Percentiles rank a stretch among this genome's conserved stretches.
These are phyloP conservation scores for Australoheros facetus DNA, from an alignment of 2,797 vertebrate species.

Conservation along the genomic window DNA sequence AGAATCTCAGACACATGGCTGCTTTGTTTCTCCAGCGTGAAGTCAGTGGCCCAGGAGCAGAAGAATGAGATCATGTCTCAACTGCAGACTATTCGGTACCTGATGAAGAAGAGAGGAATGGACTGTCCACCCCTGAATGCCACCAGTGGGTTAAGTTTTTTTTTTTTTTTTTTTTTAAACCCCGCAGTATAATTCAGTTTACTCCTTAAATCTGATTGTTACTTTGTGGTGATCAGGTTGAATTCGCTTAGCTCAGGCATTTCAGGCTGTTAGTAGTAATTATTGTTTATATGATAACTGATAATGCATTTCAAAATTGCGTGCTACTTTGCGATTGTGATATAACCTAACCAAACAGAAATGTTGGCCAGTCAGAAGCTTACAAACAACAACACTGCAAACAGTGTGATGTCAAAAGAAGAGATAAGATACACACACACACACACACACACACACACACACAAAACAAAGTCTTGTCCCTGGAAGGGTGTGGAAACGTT, in stretches of 20 bases:
- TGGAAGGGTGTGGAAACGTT: no score
- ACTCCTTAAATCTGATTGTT: neutral
- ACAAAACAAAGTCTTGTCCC: no score
- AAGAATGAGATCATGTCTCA: slow-evolving; percentile 93
- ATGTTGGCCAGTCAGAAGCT: no score
- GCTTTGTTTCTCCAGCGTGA: slow-evolving; percentile 78
- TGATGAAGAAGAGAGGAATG: slow-evolving; percentile 94
- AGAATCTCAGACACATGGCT: neutral
- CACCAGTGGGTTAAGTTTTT: slow-evolving; percentile 70
- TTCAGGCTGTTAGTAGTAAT: neutral
- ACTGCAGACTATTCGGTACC: slow-evolving; percentile 87
- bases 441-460: no score
- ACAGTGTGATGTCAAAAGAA: no score
- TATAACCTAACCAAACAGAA: no score
- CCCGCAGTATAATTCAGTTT: neutral
- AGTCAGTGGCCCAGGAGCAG: slow-evolving; percentile 89
- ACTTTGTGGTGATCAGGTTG: neutral
- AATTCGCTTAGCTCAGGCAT: neutral
- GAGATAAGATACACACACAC: no score
- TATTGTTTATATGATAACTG: neutral
- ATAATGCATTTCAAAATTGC: neutral
- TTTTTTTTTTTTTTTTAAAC: no score
- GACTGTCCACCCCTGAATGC: slow-evolving; percentile 81
- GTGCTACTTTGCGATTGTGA: no score
- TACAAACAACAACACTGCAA: no score